These are phyloP conservation scores for Monochamus alternatus DNA, from an alignment of 2,888 invertebrate species.

Conservation along the genomic window DNA sequence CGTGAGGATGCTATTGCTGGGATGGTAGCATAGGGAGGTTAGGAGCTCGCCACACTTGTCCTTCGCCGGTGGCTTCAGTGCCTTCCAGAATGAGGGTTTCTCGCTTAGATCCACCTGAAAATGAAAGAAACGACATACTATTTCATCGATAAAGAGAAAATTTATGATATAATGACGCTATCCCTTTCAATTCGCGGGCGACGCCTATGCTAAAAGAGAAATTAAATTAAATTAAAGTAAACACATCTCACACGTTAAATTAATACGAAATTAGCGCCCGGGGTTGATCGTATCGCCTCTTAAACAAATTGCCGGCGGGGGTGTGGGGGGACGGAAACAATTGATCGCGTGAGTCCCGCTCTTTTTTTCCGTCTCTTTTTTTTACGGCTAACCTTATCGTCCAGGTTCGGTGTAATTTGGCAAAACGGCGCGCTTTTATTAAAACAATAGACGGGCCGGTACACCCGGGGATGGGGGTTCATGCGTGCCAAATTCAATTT, in stretches of 20 bases:
- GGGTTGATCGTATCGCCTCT: conserved; percentile 6
- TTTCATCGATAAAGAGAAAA: neutral
- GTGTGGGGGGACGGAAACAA: neutral
- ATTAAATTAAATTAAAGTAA: neutral
- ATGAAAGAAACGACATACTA: conserved; percentile 27
- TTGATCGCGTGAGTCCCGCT: conserved; percentile 1
- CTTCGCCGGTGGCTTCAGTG: conserved; percentile 92
- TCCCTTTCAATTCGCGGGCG: too few relatives aligned
- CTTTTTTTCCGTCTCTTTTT: conserved; percentile 7
- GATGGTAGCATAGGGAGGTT: conserved; percentile 95
- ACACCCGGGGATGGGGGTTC: neutral
- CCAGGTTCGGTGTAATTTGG: neutral
- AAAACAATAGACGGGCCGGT: neutral
- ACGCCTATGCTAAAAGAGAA: too few relatives aligned
- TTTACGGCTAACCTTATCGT: neutral
- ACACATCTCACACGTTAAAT: neutral
- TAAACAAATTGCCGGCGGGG: neutral
- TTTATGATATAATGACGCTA: too few relatives aligned
- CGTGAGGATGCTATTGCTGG: conserved; percentile 94
- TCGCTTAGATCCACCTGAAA: conserved; percentile 90
- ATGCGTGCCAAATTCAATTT: neutral
- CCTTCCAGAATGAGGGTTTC: conserved; percentile 96
- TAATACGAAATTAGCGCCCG: conserved; percentile 1
- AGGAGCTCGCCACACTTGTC: conserved; percentile 94
- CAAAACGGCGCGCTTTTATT: conserved; percentile 12